Evolutionary conservation across 2,888 invertebrate species (phyloP).

Genomic region (Unio pictorum): DNA sequence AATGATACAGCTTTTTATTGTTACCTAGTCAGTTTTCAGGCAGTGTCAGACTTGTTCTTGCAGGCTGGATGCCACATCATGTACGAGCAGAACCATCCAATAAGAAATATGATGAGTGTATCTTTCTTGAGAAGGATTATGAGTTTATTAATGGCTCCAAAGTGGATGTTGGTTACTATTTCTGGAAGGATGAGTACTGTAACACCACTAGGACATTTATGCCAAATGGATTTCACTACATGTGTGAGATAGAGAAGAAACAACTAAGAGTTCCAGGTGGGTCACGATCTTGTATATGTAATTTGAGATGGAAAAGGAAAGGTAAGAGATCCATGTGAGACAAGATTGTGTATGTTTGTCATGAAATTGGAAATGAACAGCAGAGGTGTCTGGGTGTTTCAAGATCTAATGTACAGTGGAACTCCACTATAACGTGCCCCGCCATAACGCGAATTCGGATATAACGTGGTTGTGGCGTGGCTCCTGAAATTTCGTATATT

Average conservation of each 20-base stretch:
- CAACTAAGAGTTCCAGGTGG: no score
- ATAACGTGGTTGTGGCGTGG: no score
- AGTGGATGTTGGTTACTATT: conserved; percentile 56
- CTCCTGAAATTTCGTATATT: no score
- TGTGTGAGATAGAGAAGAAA: conserved; percentile 74
- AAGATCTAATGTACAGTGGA: no score
- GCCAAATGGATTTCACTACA: conserved; percentile 64
- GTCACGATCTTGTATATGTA: no score
- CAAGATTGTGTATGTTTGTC: no score
- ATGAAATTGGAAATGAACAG: no score
- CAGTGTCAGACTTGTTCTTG: neutral
- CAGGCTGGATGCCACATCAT: conserved; percentile 49
- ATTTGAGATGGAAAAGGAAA: no score
- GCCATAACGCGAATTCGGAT: no score
- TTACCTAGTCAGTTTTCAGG: neutral
- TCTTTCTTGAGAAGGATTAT: conserved; percentile 44
- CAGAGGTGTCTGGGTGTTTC: no score
- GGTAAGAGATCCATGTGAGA: no score
- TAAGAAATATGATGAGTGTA: conserved; percentile 43
- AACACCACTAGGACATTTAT: conserved; percentile 30
- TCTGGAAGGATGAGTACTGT: conserved; percentile 72
- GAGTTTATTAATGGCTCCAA: conserved; percentile 24
- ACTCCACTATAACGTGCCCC: no score
- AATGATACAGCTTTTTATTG: neutral
- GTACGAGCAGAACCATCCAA: conserved; percentile 43